Evolutionary conservation across 1,140 invertebrate genomes (phyloP).

Genomic region (Octopus bimaculoides): DNA sequence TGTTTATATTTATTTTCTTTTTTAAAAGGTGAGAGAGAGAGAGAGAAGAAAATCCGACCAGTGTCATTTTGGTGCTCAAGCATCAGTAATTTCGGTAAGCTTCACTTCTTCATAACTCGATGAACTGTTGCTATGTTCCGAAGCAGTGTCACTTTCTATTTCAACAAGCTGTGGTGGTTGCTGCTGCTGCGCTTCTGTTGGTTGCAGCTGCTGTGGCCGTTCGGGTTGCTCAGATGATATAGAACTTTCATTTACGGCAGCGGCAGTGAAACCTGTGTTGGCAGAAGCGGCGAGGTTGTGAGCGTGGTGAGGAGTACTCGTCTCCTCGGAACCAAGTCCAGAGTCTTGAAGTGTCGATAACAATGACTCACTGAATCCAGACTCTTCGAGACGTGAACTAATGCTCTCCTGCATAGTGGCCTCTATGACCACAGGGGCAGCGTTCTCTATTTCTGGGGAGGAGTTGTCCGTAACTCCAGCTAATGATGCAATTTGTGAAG

Average conservation of each 20-base stretch:
- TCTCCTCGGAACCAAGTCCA: conserved; percentile 5
- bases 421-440: neutral
- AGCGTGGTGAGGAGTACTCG: neutral
- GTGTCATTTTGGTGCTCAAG: neutral
- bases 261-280: neutral
- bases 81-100: neutral
- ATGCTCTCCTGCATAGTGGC: neutral
- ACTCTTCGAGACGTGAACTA: neutral
- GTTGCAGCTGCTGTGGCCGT: neutral
- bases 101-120: conserved; percentile 7
- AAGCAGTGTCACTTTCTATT: neutral
- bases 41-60: too few species aligned
- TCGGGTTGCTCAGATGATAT: neutral
- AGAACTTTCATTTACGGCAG: neutral
- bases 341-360: conserved; percentile 4
- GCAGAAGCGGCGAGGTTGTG: neutral
- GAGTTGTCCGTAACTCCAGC: neutral
- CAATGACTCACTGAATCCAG: neutral
- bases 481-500: neutral
- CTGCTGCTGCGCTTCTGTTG: neutral
- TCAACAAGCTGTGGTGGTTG: neutral
- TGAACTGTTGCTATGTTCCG: conserved; percentile 2
- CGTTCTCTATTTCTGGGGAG: neutral
- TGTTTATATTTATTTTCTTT: too few species aligned
- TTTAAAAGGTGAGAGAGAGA: too few species aligned